Conservation (phyloP, 1,140 invertebrate genomes). For the Diabrotica undecimpunctata region DNA sequence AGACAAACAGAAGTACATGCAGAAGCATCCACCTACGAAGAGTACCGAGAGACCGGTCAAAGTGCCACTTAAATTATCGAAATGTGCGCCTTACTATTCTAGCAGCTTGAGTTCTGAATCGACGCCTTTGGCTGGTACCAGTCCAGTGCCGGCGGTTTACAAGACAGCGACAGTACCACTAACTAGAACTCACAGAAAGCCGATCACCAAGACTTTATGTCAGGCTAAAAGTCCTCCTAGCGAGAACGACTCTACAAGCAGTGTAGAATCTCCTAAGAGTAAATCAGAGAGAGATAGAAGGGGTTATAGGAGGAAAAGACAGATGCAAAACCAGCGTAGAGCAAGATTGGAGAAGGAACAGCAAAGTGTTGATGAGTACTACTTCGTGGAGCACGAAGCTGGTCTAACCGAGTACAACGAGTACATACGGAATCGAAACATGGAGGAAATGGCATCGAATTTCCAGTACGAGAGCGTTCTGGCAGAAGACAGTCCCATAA, state of each 20-base stretch:
- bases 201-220: constrained; percentile 39
- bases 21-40: constrained; percentile 39
- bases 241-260: constrained; percentile 66
- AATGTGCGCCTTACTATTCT: constrained; percentile 67
- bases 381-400: constrained; percentile 41
- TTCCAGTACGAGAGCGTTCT: constrained; percentile 45
- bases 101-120: constrained; percentile 65
- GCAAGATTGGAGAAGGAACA: constrained; percentile 35
- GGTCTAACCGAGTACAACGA: constrained; percentile 39
- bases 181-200: constrained; percentile 41
- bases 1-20: constrained; percentile 41
- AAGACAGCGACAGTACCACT: constrained; percentile 47
- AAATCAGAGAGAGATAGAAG: constrained; percentile 56
- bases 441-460: constrained; percentile 41
- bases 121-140: constrained; percentile 37
- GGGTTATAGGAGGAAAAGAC: constrained; percentile 60
- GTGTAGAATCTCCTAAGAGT: constrained; percentile 57
- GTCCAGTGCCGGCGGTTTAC: constrained; percentile 34
- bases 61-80: constrained; percentile 55
- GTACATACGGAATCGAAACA: constrained; percentile 37
- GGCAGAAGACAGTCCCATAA: constrained; percentile 52
- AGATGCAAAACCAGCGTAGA: constrained; percentile 51
- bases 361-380: constrained; percentile 44
- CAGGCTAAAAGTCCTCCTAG: constrained; percentile 61
- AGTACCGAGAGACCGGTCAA: constrained; percentile 50